phyloP scores from a whole-genome alignment of 1,140 invertebrate species.

The Danaus melanippus region DNA sequence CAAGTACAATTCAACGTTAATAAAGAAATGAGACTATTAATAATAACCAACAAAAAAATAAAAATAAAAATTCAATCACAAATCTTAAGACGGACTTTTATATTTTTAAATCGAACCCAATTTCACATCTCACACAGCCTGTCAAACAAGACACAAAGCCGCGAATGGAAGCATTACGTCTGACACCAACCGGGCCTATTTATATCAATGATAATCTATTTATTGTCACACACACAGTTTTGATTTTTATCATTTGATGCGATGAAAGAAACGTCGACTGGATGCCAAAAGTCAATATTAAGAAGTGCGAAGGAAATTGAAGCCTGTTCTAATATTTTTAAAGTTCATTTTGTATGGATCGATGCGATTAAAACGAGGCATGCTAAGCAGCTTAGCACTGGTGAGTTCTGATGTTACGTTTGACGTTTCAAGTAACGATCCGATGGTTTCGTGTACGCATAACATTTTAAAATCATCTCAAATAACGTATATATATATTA shows the following conservation, averaged over 20 bases:
- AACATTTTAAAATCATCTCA: conserved; percentile 1
- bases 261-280: conserved; percentile 68
- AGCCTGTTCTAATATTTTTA: conserved; percentile 21
- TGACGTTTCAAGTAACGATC: conserved; percentile 57
- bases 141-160: conserved; percentile 67
- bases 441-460: conserved; percentile 37
- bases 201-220: conserved; percentile 70
- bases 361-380: conserved; percentile 30
- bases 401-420: conserved; percentile 48
- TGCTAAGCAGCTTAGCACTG: conserved; percentile 63
- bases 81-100: conserved; percentile 62
- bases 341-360: conserved; percentile 26
- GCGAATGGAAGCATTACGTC: conserved; percentile 56
- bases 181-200: conserved; percentile 63
- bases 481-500: no score
- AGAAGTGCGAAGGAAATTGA: conserved; percentile 10
- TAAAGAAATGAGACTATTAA: conserved; percentile 61
- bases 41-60: conserved; percentile 56
- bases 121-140: conserved; percentile 68
- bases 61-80: conserved; percentile 51
- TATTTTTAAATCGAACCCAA: conserved; percentile 65
- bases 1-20: conserved; percentile 47
- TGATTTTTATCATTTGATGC: conserved; percentile 60
- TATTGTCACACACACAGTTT: conserved; percentile 68
- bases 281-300: conserved; percentile 62